Base-by-base conservation (phyloP, 2,888 invertebrate genomes). In the Heliconius cydno region DNA sequence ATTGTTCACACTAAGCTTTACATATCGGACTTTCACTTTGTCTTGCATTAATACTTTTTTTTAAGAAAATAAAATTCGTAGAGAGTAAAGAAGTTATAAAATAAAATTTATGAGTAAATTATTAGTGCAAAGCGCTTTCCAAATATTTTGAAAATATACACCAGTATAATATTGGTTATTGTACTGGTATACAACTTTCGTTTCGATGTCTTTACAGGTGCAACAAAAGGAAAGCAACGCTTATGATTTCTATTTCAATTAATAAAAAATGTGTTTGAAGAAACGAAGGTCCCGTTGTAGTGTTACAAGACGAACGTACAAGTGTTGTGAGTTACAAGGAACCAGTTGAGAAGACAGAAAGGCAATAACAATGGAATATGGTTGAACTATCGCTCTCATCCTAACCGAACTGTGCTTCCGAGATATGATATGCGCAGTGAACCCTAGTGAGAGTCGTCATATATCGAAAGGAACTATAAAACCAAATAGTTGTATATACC, bases 351-450 rank as follows among this genome's bases (percentile, higher is more conserved):
- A 92, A 89, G 89, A 90, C 86, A 83, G 82, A 88, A 88, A 89
- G 89, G 80, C 87, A 85, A 89, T 87, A 92, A 95, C 94, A 90
- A 95, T 95, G 95, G 95, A 95, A 95, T 95, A 94, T 94, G 95
- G 95, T 92, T 95, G 94, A 95, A 90, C 82, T 78, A 81, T 73
- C 85, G 84, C 83, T 82, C 83, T 83, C 84, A 84, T 84, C 82
- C 84, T 86, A 82, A 87, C 84, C 87, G 88, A 91, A 93, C 92
- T 92, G 92, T 94, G 94, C 93, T 92, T 93, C 92, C 92, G 87
- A 89, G 86, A 84, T 79, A 92, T 90, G 88, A 86, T 85, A 85
- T 86, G 92, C 90, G 91, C 91, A 92, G 92, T 91, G 89, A 90
- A 86, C 85, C 86, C 85, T 81, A 85, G 83, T 84, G 83, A 83